Evolutionary conservation across 1,140 invertebrate genomes (phyloP).

Genomic region (Battus philenor): DNA sequence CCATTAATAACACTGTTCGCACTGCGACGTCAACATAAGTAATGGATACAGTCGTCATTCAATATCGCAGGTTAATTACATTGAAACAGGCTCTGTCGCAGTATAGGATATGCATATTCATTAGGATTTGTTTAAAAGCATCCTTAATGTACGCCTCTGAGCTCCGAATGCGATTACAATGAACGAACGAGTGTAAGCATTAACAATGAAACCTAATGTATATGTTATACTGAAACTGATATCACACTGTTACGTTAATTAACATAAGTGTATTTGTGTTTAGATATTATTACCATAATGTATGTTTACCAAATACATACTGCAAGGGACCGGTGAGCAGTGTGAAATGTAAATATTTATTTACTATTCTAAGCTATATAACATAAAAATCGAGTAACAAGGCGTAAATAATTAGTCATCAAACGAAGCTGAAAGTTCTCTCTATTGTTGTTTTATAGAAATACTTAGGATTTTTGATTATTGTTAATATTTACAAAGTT

Average conservation of each 20-base stretch:
- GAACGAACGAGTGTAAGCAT: constrained; percentile 20
- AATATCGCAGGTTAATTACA: constrained; percentile 21
- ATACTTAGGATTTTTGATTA: no score
- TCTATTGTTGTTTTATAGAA: no score
- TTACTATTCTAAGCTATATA: no score
- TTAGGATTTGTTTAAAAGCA: constrained; percentile 45
- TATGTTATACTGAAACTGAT: constrained; percentile 19
- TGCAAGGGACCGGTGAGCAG: no score
- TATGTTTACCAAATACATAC: no score
- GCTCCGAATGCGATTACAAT: constrained; percentile 47
- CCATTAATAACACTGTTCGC: constrained; percentile 12
- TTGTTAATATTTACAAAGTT: no score
- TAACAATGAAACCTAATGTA: constrained; percentile 33
- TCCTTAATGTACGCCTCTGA: constrained; percentile 45
- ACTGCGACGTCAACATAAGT: constrained; percentile 17
- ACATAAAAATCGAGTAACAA: no score
- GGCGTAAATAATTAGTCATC: no score
- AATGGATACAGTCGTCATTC: constrained; percentile 2
- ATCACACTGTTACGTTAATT: constrained; percentile 3
- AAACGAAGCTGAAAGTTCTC: no score
- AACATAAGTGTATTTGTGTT: constrained; percentile 1
- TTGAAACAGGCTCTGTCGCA: constrained; percentile 24
- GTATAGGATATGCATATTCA: constrained; percentile 44
- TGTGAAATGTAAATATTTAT: no score
- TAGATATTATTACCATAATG: background rate